Percentiles rank a stretch among this genome's conserved stretches.
Evolutionary conservation across 2,113 vertebrate genomes (phyloP).

Genomic region (Pygoscelis adeliae): DNA sequence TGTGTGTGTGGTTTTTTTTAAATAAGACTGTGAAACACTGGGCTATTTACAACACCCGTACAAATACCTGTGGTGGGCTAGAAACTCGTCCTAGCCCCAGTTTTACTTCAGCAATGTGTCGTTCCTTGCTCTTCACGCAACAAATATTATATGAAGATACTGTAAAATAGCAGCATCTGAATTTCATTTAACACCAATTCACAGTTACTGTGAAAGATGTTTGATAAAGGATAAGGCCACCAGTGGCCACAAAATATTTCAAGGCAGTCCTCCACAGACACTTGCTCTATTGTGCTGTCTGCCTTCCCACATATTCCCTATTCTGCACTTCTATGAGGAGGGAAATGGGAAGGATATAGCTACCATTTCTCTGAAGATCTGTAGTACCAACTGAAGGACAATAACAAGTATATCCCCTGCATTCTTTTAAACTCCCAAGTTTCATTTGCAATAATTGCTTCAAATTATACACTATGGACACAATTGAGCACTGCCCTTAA

Average conservation of each 20-base stretch:
- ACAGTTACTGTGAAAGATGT: background rate
- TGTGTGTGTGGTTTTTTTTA: background rate
- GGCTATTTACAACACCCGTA: background rate
- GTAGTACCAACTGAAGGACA: background rate
- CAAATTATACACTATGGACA: conserved; percentile 16
- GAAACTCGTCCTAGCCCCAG: background rate
- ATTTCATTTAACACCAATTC: background rate
- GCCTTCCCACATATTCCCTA: background rate
- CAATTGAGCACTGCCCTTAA: background rate
- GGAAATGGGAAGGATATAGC: background rate
- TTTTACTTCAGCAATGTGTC: background rate
- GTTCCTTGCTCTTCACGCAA: background rate
- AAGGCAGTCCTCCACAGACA: background rate
- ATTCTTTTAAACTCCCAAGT: background rate
- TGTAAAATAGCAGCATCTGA: background rate
- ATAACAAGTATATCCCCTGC: background rate
- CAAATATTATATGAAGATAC: background rate
- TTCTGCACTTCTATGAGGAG: background rate
- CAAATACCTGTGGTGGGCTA: background rate
- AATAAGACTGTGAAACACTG: background rate
- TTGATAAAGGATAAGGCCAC: background rate
- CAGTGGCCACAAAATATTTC: background rate
- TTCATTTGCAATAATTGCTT: conserved; percentile 29
- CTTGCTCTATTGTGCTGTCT: background rate
- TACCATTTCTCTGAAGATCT: background rate